Conservation (phyloP, 2,888 invertebrate species). For the Myopa testacea region DNA sequence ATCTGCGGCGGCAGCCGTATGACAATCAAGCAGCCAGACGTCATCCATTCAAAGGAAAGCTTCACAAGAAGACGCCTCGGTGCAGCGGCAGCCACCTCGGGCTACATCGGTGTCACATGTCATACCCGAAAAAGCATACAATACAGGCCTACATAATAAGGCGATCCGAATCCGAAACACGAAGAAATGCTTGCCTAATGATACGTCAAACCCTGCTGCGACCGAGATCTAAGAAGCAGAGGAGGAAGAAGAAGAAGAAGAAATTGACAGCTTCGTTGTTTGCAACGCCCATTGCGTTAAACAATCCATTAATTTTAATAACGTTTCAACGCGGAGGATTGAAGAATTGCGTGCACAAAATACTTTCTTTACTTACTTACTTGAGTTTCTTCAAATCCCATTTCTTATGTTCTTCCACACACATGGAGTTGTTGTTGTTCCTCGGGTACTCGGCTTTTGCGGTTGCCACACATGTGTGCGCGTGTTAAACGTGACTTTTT, state of each 20-base stretch:
- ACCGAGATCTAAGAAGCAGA: neutral
- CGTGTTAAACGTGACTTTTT: slow-evolving; percentile 38
- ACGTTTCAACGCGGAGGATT: slow-evolving; percentile 43
- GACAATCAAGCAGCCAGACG: slow-evolving; percentile 18
- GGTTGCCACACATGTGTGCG: slow-evolving; percentile 26
- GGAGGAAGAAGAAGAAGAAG: neutral
- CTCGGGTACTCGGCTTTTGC: slow-evolving; percentile 13
- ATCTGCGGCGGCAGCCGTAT: neutral
- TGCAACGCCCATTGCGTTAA: slow-evolving; percentile 52
- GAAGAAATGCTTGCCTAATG: slow-evolving; percentile 21
- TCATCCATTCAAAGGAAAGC: slow-evolving; percentile 12
- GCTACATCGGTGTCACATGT: slow-evolving; percentile 25
- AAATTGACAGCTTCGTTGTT: slow-evolving; percentile 43
- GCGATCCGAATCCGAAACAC: neutral
- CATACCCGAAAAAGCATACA: slow-evolving; percentile 15
- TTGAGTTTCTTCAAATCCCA: neutral
- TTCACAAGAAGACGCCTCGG: neutral
- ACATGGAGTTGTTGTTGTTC: neutral
- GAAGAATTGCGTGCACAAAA: slow-evolving; percentile 34
- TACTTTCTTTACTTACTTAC: neutral
- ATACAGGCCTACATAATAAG: neutral
- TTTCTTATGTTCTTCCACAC: slow-evolving; percentile 3
- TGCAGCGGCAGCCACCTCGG: neutral
- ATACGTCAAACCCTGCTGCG: slow-evolving; percentile 28
- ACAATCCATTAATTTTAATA: slow-evolving; percentile 49